A percentile compares a stretch with the other conserved stretches of the same genome.
Evolutionary conservation across 2,888 invertebrate genomes (phyloP).

Genomic region (Eugnorisma glareosa): DNA sequence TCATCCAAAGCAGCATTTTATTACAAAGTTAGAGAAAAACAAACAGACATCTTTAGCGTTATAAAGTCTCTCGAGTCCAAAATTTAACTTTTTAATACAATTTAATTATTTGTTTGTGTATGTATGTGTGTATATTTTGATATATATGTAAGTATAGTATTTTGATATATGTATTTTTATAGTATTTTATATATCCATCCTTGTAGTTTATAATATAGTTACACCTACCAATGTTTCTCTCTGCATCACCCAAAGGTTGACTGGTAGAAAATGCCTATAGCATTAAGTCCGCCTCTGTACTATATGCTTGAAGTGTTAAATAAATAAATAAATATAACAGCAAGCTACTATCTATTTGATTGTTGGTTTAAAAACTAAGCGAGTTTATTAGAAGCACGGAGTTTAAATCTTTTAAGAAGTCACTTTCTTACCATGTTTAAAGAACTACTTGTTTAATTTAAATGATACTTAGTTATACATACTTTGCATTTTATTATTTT

Average conservation of each 20-base stretch:
- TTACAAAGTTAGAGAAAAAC: not conserved
- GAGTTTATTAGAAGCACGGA: not conserved
- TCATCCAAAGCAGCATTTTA: not conserved
- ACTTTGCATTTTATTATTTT: not conserved
- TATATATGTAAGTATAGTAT: no score
- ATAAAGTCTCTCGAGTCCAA: not conserved
- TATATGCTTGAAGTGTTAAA: no score
- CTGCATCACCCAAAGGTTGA: no score
- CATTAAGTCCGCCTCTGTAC: no score
- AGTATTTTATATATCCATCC: no score
- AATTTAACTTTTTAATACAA: conserved; percentile 2
- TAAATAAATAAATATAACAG: no score
- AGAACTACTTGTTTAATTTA: not conserved
- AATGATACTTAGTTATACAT: not conserved
- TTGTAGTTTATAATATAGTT: no score
- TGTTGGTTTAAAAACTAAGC: conserved; percentile 22
- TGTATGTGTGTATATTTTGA: no score
- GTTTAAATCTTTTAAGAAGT: not conserved
- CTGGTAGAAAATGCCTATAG: no score
- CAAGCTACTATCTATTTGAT: not conserved
- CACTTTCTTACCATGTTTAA: not conserved
- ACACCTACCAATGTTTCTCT: no score
- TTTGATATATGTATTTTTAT: no score
- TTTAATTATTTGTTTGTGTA: no score
- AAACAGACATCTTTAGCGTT: not conserved